Evolutionary conservation across 2,888 invertebrate species (phyloP), one percentile per base, ranked within the genome.

Genomic region (Megaustenia siamemsis): DNA sequence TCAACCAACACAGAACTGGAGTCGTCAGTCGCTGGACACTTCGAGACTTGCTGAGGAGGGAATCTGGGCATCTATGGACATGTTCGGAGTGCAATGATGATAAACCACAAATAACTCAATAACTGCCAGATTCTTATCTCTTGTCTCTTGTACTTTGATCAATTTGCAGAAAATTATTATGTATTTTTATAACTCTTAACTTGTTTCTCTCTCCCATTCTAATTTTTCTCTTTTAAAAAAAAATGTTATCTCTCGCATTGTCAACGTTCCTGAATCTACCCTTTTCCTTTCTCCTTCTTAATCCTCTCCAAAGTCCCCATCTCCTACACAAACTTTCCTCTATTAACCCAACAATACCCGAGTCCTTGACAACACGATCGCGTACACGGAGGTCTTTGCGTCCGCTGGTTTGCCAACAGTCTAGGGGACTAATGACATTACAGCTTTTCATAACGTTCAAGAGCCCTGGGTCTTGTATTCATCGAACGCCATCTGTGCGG

Each of bases 401-500:
- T 69, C 24, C 68, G 38, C 24, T 40, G n/a, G 12, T 45, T 43
- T 45, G 24, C 43, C 71, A n/a, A 40, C 12, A 45, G 71, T 71
- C 71, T 71, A n/a, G 71, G 3, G 28, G 71, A 43, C 71, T 71
- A 71, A 71, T n/a, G 43, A 10, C 43, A 71, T 71, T 71, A 71
- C n/a, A 1, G 43, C n/a, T 71, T 45, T 43, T 45, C 8, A n/a
- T 24, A 43, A 10, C n/a, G 12, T 40, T 43, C 43, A 21, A 71
- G 8, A 28, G 71, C 71, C 71, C n/a, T 43, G 45, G 43, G 71
- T 45, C 71, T n/a, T 8, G 45, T n/a, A n/a, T 71, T 43, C 24
- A 10, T 24, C 45, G 45, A 71, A 71, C 71, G 24, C 69, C 69
- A 69, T 71, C 71, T 71, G 71, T 71, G 45, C 43, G 10, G 12